Evolutionary conservation across 2,888 invertebrate species (phyloP), one percentile per base, ranked within the genome.

Genomic region (Colostygia pectinataria): DNA sequence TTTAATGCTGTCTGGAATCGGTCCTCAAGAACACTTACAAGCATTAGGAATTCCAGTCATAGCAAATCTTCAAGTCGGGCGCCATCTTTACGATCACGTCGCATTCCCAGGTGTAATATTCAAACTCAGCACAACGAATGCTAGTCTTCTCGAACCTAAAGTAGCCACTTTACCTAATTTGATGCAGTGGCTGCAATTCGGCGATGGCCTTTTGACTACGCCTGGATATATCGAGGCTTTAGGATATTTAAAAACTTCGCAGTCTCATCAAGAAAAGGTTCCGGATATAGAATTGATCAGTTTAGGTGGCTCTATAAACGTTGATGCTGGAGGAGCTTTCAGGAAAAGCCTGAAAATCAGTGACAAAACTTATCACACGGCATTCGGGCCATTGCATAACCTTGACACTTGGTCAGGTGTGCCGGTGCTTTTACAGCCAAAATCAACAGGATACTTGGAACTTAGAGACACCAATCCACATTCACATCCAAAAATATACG

Each of bases 1-100:
- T 9, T 91, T 98, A n/a, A 96, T 98, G 96, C 80, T 98, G 1
- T 97, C 97, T 3, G 97, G 97, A 7, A 74, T 93, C 8, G 93
- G 93, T 0, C 92, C 92, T 0, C 76, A 79, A 49, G 81, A 92
- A 52, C 91, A 94, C 66, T 80, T 94, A 1, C 73, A 90, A 49
- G 79, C 87, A 5, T 79, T 93, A 3, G 90, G 89, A 0, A 91
- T 95, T 49, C 93, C 93, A 0, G 80, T 94, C 0, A 66, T 95
- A 1, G 78, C 91, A 41, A 91, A 94, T 56, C 74, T 94, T 38
- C 93, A 92, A 9, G 94, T 95, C 6, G 95, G 95, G 1, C 83
- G 90, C 61, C 92, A 91, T 47, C 67, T 94, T 46, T 93, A 93
- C 59, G 94, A 94, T 66, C 93, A 93, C 55, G 74, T 92, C 10